Percentiles rank a stretch among this genome's conserved stretches.
These are phyloP conservation scores for Toxonevra muliebris DNA, from an alignment of 2,888 invertebrate species.

Conservation along the genomic window DNA sequence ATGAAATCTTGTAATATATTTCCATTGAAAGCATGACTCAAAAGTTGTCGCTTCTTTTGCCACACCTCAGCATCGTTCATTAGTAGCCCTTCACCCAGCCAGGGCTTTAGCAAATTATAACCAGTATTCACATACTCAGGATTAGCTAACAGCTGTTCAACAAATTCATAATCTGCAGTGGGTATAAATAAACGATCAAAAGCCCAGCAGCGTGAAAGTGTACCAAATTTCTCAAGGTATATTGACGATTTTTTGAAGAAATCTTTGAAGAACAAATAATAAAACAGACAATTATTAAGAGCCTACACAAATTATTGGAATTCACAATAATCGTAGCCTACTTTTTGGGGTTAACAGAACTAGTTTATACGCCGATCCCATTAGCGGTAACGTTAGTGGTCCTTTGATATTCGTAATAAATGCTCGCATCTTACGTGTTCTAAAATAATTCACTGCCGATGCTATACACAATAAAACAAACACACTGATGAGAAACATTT, in stretches of 20 bases:
- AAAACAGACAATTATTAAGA: too few species aligned
- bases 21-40: constrained; percentile 81
- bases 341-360: constrained; percentile 44
- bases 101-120: constrained; percentile 64
- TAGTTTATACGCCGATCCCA: constrained; percentile 46
- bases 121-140: constrained; percentile 26
- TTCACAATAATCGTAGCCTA: constrained; percentile 30
- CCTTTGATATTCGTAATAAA: constrained; percentile 44
- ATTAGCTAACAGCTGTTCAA: constrained; percentile 20
- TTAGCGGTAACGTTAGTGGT: constrained; percentile 45
- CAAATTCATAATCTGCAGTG: constrained; percentile 45
- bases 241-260: constrained; percentile 43
- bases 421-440: constrained; percentile 43
- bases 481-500: constrained; percentile 46
- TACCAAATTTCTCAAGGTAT: constrained; percentile 44
- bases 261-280: constrained; percentile 32
- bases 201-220: constrained; percentile 44
- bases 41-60: constrained; percentile 70
- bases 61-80: constrained; percentile 55
- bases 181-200: constrained; percentile 48
- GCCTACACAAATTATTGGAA: constrained; percentile 1
- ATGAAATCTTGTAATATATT: constrained; percentile 76
- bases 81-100: constrained; percentile 67
- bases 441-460: constrained; percentile 47
- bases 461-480: constrained; percentile 48